phyloP scores from a whole-genome alignment of 1,140 invertebrate genomes.

The Aphidius ervi region DNA sequence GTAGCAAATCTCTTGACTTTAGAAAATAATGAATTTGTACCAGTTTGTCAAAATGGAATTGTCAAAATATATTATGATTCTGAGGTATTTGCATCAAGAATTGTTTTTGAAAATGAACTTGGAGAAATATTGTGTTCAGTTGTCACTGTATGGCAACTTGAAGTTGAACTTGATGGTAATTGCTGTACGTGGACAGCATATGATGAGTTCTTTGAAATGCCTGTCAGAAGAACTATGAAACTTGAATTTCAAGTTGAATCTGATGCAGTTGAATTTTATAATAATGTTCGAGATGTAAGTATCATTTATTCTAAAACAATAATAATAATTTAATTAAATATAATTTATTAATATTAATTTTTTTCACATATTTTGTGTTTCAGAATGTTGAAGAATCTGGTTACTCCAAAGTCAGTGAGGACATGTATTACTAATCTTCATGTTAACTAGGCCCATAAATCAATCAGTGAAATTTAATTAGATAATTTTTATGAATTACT shows the following conservation, averaged over 20 bases:
- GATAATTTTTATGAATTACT: too few species aligned
- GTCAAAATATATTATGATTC: conserved; percentile 55
- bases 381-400: too few species aligned
- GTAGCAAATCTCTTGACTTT: conserved; percentile 31
- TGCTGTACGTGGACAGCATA: conserved; percentile 53
- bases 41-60: conserved; percentile 34
- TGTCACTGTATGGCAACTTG: conserved; percentile 51
- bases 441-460: too few species aligned
- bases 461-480: too few species aligned
- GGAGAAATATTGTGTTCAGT: conserved; percentile 51
- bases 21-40: conserved; percentile 11
- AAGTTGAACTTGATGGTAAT: conserved; percentile 43
- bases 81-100: conserved; percentile 49
- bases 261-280: conserved; percentile 50
- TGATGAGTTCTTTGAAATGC: conserved; percentile 50
- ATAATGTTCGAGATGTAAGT: conserved; percentile 48
- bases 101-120: conserved; percentile 46
- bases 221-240: conserved; percentile 43
- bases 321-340: too few species aligned
- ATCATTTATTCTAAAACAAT: background rate
- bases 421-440: too few species aligned
- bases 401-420: too few species aligned
- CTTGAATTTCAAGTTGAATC: conserved; percentile 47
- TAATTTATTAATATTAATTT: too few species aligned
- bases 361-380: too few species aligned